phyloP scores from a whole-genome alignment of 1,140 invertebrate genomes.

The Adelges cooleyi region DNA sequence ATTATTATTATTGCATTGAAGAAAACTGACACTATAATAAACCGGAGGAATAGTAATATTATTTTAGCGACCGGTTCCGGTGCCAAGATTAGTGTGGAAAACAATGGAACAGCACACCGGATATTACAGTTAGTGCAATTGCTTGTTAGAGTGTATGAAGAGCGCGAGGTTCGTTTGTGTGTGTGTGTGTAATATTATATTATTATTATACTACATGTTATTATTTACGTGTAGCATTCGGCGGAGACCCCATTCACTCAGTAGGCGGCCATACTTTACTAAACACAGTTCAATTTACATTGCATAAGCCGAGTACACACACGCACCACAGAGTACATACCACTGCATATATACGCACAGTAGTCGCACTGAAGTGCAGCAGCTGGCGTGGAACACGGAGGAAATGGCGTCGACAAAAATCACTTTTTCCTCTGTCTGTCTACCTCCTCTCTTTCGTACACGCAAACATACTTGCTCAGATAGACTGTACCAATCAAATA shows the following conservation, averaged over 20 bases:
- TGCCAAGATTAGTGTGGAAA: not conserved
- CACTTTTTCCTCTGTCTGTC: not conserved
- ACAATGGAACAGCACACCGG: conserved; percentile 24
- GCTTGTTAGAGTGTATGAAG: no score
- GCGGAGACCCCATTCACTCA: no score
- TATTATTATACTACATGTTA: no score
- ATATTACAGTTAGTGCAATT: conserved; percentile 22
- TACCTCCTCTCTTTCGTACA: not conserved
- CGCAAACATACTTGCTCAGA: not conserved
- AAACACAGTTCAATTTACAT: no score
- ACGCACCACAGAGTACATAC: no score
- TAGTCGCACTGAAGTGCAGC: not conserved
- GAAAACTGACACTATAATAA: no score
- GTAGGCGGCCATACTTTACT: no score
- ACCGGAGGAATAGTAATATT: not conserved
- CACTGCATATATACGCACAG: no score
- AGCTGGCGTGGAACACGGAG: not conserved
- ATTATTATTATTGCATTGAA: no score
- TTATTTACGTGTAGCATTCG: no score
- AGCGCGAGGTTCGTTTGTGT: not conserved
- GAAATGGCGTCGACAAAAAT: conserved; percentile 8
- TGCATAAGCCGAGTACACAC: no score
- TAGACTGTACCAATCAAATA: conserved; percentile 11
- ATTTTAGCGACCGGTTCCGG: not conserved
- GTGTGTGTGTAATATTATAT: not conserved